A percentile compares a stretch with the other conserved stretches of the same genome.
Conservation (phyloP, 2,888 invertebrate genomes). For the Apamea anceps region DNA sequence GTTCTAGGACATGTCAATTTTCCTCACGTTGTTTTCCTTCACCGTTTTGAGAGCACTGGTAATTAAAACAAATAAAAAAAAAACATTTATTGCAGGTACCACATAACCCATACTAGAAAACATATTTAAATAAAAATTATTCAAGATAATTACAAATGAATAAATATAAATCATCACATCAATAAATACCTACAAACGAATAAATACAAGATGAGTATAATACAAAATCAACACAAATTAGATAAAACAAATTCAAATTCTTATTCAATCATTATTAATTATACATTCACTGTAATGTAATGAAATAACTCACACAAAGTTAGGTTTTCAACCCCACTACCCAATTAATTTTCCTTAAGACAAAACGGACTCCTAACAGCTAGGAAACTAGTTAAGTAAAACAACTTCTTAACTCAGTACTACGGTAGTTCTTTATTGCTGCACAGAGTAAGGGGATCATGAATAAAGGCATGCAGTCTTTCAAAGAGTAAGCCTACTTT, state of each 20-base stretch:
- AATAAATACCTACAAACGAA: too few species aligned
- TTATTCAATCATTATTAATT: too few species aligned
- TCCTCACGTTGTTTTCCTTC: background rate
- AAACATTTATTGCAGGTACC: too few species aligned
- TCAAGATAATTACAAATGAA: too few species aligned
- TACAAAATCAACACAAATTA: too few species aligned
- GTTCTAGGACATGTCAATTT: background rate
- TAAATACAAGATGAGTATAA: too few species aligned
- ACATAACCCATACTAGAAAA: too few species aligned
- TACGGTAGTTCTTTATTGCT: slow-evolving; percentile 10
- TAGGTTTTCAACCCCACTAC: background rate
- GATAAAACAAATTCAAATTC: too few species aligned
- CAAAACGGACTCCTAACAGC: background rate
- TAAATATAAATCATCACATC: too few species aligned
- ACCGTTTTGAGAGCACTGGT: background rate
- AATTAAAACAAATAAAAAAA: too few species aligned
- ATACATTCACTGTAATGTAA: too few species aligned
- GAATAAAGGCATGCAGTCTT: slow-evolving; percentile 27
- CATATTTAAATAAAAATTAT: too few species aligned
- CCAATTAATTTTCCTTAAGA: background rate
- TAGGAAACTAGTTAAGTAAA: background rate
- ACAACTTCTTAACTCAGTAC: background rate
- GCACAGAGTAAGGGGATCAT: background rate
- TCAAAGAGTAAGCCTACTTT: slow-evolving; percentile 27
- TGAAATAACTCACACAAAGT: background rate